Percentiles rank a stretch among this genome's conserved stretches.
phyloP scores from a whole-genome alignment of 1,140 invertebrate genomes.

The Leguminivora glycinivorella region DNA sequence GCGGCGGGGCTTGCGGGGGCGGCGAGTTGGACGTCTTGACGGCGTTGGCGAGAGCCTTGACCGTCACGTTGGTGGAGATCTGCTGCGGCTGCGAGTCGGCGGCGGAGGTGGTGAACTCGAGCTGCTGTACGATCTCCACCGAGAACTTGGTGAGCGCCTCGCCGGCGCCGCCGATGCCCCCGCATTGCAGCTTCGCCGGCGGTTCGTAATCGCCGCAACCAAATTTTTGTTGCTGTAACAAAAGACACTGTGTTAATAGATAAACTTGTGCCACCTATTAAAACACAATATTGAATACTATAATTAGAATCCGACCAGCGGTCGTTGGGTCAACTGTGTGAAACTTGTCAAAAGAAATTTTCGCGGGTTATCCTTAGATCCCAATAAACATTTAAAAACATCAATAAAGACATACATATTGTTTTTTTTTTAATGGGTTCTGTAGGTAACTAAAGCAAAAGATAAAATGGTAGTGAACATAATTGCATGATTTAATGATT shows the following conservation, averaged over 20 bases:
- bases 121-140: constrained; percentile 93
- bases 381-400: too few relatives aligned
- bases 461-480: constrained; percentile 34
- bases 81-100: constrained; percentile 91
- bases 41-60: constrained; percentile 91
- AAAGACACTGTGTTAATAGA: constrained; percentile 43
- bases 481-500: constrained; percentile 7
- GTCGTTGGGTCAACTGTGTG: too few relatives aligned
- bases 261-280: too few relatives aligned
- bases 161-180: constrained; percentile 74
- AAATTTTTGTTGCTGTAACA: constrained; percentile 90
- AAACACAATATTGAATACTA: too few relatives aligned
- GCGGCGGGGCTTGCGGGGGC: constrained; percentile 67
- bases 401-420: too few relatives aligned
- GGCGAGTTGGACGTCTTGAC: constrained; percentile 87
- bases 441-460: constrained; percentile 16
- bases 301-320: too few relatives aligned
- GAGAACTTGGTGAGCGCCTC: constrained; percentile 90
- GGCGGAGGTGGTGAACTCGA: constrained; percentile 91
- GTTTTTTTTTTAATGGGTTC: too few relatives aligned
- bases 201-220: constrained; percentile 90
- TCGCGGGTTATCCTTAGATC: too few relatives aligned
- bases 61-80: constrained; percentile 95
- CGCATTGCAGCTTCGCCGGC: constrained; percentile 88
- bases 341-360: too few relatives aligned